Base-by-base conservation (phyloP, 2,797 vertebrate genomes). In the Spea hammondii region DNA sequence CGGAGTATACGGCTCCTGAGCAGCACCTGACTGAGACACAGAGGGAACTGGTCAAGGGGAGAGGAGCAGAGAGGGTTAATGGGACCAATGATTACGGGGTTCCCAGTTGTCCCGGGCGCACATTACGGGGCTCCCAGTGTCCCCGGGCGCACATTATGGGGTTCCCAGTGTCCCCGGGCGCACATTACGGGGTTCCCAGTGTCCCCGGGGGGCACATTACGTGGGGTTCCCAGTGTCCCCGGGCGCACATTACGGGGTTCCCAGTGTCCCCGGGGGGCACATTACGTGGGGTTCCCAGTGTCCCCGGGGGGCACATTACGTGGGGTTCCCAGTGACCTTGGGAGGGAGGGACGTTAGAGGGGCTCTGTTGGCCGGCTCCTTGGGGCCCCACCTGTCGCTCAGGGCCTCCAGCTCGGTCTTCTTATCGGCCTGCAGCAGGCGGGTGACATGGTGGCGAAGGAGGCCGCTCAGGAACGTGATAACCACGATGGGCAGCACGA, bases 401-500 rank as follows among this genome's bases (percentile, higher is more conserved):
- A 95, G 87, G 83, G 92, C 91, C 84, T 93, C 91, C 83, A 93
- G 83, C 59, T 93, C 92, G 0, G 91, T 85, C 84, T 92, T 92
- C 83, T 92, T 93, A 72, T 94, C 93, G 5, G 88, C 92, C 82
- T 94, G 93, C 10, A 94, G 83, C 62, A 95, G 88, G 67, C 91
- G 91, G 17, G 92, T 93, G 32, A 94, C 87, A 13, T 94, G 94
- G 86, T 95, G 93, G 44, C 94, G 92, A 54, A 94, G 86, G 80
- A 95, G 86, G 0, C 94, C 94, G 1, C 93, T 91, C 0, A 92
- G 84, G 84, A 95, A 93, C 7, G 94, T 94, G 86, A 95, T 93
- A 77, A 93, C 91, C 59, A 95, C 93, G 59, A 95, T 94, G 80
- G 94, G 93, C 72, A 95, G 84, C 4, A 95, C 91, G 8, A 95